Base-by-base conservation (phyloP, 2,113 vertebrate species). In the Lycocorax pyrrhopterus region DNA sequence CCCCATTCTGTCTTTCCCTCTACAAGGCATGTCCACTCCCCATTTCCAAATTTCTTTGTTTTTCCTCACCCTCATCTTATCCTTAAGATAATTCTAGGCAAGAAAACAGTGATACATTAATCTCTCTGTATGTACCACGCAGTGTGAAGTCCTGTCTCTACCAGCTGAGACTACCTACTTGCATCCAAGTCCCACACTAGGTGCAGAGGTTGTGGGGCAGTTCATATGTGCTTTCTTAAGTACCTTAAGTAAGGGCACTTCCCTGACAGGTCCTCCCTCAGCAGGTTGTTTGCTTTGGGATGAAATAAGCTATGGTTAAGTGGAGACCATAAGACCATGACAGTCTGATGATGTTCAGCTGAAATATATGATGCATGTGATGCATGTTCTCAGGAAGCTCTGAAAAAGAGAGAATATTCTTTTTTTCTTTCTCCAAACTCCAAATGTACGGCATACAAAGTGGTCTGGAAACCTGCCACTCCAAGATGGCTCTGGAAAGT, bases 401-500 rank as follows among this genome's bases (percentile, higher is more conserved):
- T 53, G 22, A 19, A 82, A 78, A 82, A 81, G 16, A 58, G 19
- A 71, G 6, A 64, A 52, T 17, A 63, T 47, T 43, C 12, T 41
- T 21, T 44, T 20, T n/a, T 44, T 33, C 23, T 60, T 25, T 44
- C 20, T 55, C 64, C 76, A 74, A 74, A 41, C 33, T n/a, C 35
- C 30, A 86, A 16, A 80, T 8, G 3, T 13, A n/a, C 51, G 67
- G 55, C 23, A 18, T 21, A 43, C 26, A 67, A 60, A 71, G 52
- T 35, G 69, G 52, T 87, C 56, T 96, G 92, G 90, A 93, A 91
- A 39, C 25, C 44, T 82, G 66, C 62, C 74, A 79, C 53, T 82
- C 39, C 30, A 67, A 60, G 52, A 56, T 84, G 59, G 67, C 62
- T 83, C 79, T 63, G 19, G 8, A 47, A 80, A 86, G 29, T 1